phyloP scores from a whole-genome alignment of 2,113 vertebrate species.

The Rhinoptilus africanus region DNA sequence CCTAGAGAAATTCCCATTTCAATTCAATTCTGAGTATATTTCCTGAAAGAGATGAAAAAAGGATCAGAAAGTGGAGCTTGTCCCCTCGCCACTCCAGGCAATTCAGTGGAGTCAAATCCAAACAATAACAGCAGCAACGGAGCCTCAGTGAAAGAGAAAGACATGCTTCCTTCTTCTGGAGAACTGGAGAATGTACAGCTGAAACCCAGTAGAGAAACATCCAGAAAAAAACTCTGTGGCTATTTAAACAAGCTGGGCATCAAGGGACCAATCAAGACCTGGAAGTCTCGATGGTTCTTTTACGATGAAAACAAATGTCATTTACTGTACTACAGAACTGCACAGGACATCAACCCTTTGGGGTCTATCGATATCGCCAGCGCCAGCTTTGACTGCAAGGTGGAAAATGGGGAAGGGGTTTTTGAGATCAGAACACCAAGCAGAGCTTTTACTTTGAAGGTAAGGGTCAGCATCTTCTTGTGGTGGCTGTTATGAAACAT shows the following conservation, averaged over 20 bases:
- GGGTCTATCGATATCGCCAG: slow-evolving; percentile 81
- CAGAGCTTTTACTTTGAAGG: slow-evolving; percentile 88
- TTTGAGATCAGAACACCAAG: slow-evolving; percentile 90
- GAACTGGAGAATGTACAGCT: not conserved
- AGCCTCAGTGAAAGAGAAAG: not conserved
- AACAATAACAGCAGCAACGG: not conserved
- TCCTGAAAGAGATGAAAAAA: slow-evolving; percentile 42
- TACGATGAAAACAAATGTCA: slow-evolving; percentile 86
- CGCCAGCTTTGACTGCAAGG: slow-evolving; percentile 82
- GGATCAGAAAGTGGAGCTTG: not conserved
- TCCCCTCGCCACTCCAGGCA: not conserved
- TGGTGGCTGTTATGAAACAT: not conserved
- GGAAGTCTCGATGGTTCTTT: slow-evolving; percentile 94
- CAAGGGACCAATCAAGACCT: slow-evolving; percentile 85
- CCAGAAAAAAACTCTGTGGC: slow-evolving; percentile 82
- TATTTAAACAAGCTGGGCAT: slow-evolving; percentile 87
- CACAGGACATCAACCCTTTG: slow-evolving; percentile 85
- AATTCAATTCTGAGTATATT: not conserved
- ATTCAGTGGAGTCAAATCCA: not conserved
- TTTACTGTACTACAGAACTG: slow-evolving; percentile 86
- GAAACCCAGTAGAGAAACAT: not conserved
- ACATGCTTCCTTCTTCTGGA: not conserved
- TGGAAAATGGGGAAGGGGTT: slow-evolving; percentile 80
- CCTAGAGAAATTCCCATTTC: not conserved
- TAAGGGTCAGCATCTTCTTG: slow-evolving; percentile 37